Base-by-base conservation (phyloP, 1,140 invertebrate genomes). In the Drosophila arawakana region DNA sequence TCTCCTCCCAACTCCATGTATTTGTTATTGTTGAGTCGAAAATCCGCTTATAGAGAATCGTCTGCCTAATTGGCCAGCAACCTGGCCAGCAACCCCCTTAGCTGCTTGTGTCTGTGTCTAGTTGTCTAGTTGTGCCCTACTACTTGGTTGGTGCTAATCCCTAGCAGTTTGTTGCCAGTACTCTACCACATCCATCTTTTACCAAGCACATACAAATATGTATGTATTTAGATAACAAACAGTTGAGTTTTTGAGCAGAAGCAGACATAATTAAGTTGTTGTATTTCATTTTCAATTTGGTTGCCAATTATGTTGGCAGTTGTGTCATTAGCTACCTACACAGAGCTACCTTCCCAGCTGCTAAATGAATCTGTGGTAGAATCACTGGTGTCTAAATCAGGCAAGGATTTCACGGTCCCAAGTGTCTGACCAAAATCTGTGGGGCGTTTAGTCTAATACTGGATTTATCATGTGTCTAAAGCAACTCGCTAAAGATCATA, bases 221-320 rank as follows among this genome's bases (percentile, higher is more conserved):
- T 30, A 30, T 6, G 25, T 30, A 30, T 30, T 30, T 34, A 18
- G 25, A 58, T 37, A 13, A 6, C 49, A 66, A 21, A 50, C 15
- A 35, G 37, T 37, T 8, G 2, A 55, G 41, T 43, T 13, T 41
- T 37, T 18, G 34, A 15, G 13, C 5, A 46, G 25, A 13, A 15
- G n/a, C 35, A n/a, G 11, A 49, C 60, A 65, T 74, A 78, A 78
- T 78, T 78, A 62, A 70, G 75, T 78, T 73, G 65, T 18, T 70
- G 59, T 70, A 78, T 74, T 75, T 74, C 75, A 75, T 63, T 78
- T 75, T 70, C 65, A 70, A 68, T 77, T 77, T 39, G 50, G n/a
- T 58, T 39, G 69, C 41, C 69, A 76, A 73, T 76, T 76, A 76
- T 73, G 69, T 34, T 57, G 68, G 52, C 50, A 30, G 59, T 58